These are phyloP conservation scores for Drosophila birchii DNA, from an alignment of 2,888 invertebrate species.

Conservation along the genomic window DNA sequence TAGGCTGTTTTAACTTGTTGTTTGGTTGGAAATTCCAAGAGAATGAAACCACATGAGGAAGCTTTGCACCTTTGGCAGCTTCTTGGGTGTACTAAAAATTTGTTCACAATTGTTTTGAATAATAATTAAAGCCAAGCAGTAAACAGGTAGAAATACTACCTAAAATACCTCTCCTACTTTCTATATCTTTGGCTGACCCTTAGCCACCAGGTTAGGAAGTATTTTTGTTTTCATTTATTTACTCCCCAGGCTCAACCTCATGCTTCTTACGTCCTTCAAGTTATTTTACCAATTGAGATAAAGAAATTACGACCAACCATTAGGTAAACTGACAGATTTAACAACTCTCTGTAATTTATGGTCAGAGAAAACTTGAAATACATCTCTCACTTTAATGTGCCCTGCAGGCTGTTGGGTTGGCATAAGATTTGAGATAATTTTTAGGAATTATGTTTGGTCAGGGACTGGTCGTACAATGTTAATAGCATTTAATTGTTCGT, in stretches of 20 bases:
- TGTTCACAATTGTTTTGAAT: constrained; percentile 1
- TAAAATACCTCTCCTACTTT: no score
- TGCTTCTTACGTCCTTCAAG: not conserved
- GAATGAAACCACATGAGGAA: not conserved
- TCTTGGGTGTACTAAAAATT: not conserved
- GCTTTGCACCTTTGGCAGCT: not conserved
- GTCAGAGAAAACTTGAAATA: not conserved
- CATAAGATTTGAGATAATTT: constrained; percentile 13
- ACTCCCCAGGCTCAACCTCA: no score
- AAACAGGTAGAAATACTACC: not conserved
- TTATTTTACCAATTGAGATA: constrained; percentile 8
- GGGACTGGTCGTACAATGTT: not conserved
- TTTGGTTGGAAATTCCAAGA: not conserved
- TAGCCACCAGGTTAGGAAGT: not conserved
- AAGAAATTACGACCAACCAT: not conserved
- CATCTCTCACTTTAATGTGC: constrained; percentile 9
- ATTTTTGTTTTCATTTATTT: not conserved
- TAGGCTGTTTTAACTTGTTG: not conserved
- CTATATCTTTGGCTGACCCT: not conserved
- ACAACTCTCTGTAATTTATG: constrained; percentile 8
- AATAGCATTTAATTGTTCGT: constrained; percentile 10
- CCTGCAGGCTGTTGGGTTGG: not conserved
- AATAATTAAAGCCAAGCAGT: not conserved
- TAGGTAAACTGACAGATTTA: constrained; percentile 1
- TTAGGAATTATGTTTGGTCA: constrained; percentile 17